A percentile compares a stretch with the other conserved stretches of the same genome.
These are phyloP conservation scores for Drosophila cognata DNA, from an alignment of 2,888 invertebrate genomes.

Conservation along the genomic window DNA sequence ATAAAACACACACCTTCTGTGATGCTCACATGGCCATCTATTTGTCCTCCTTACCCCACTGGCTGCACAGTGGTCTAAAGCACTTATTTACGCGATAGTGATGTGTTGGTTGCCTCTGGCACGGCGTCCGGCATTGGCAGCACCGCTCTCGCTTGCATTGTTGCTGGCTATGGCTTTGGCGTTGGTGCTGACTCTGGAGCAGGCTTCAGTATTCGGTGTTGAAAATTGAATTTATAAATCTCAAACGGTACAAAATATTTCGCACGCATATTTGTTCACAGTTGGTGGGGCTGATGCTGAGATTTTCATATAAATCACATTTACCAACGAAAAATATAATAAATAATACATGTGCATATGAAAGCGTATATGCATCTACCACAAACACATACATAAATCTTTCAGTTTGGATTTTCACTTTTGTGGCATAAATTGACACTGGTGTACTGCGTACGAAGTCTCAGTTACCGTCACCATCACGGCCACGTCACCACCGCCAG, in stretches of 20 bases:
- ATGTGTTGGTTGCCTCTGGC: slow-evolving; percentile 39
- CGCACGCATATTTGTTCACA: slow-evolving; percentile 56
- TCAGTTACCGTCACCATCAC: slow-evolving; percentile 9
- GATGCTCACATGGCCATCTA: slow-evolving; percentile 36
- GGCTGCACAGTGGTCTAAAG: slow-evolving; percentile 77
- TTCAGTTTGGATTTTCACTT: slow-evolving; percentile 81
- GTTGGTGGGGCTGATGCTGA: slow-evolving; percentile 50
- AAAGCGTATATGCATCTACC: slow-evolving; percentile 38
- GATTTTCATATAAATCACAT: slow-evolving; percentile 79
- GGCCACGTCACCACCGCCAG: not conserved
- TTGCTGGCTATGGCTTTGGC: slow-evolving; percentile 19
- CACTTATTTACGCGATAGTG: slow-evolving; percentile 68
- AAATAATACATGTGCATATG: slow-evolving; percentile 64
- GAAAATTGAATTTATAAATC: slow-evolving; percentile 75
- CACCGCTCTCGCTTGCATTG: not conserved
- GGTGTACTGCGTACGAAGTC: slow-evolving; percentile 57
- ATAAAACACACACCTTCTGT: slow-evolving; percentile 79
- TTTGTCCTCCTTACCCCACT: slow-evolving; percentile 4
- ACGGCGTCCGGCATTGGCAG: slow-evolving; percentile 24
- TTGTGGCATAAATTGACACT: slow-evolving; percentile 82
- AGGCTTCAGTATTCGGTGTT: slow-evolving; percentile 28
- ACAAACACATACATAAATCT: slow-evolving; percentile 72
- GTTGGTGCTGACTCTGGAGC: not conserved
- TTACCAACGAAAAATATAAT: slow-evolving; percentile 75
- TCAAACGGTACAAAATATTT: slow-evolving; percentile 78